A percentile compares a stretch with the other conserved stretches of the same genome.
Evolutionary conservation across 2,888 invertebrate species (phyloP).

Genomic region (Drosophila aldrichi): DNA sequence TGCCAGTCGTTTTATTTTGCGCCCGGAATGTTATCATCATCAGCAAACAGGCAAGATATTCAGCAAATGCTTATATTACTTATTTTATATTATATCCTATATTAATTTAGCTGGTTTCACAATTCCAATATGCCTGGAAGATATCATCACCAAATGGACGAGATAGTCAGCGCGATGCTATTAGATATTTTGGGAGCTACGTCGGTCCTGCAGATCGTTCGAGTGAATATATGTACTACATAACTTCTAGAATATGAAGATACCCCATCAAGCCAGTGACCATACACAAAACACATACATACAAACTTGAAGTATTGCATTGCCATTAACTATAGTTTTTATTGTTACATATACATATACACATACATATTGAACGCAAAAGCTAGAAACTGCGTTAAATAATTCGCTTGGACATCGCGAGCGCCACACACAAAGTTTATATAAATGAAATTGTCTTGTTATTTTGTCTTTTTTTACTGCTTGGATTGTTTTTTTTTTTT

Average conservation of each 20-base stretch:
- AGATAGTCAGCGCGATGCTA: too few relatives aligned
- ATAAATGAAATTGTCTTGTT: slow-evolving; percentile 8
- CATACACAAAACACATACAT: not conserved
- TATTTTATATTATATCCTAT: too few relatives aligned
- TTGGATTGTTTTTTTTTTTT: not conserved
- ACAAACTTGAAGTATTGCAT: not conserved
- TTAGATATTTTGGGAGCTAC: too few relatives aligned
- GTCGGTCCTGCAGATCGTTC: too few relatives aligned
- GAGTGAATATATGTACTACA: too few relatives aligned
- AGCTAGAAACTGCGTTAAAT: slow-evolving; percentile 24
- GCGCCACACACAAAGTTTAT: slow-evolving; percentile 16
- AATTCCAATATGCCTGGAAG: too few relatives aligned
- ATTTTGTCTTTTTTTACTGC: slow-evolving; percentile 17
- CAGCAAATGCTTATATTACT: too few relatives aligned
- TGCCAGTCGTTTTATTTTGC: not conserved
- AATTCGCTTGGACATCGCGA: slow-evolving; percentile 26
- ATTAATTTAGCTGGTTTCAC: too few relatives aligned
- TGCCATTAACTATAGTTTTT: slow-evolving; percentile 42
- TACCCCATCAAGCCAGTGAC: not conserved
- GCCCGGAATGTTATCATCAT: too few relatives aligned
- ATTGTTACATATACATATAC: slow-evolving; percentile 47
- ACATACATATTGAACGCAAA: slow-evolving; percentile 33
- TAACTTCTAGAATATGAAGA: not conserved
- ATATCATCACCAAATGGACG: too few relatives aligned
- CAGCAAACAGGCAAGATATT: not conserved